Evolutionary conservation across 2,113 vertebrate species (phyloP), one percentile per base, ranked within the genome.

Genomic region (Dendrocopos noguchii): DNA sequence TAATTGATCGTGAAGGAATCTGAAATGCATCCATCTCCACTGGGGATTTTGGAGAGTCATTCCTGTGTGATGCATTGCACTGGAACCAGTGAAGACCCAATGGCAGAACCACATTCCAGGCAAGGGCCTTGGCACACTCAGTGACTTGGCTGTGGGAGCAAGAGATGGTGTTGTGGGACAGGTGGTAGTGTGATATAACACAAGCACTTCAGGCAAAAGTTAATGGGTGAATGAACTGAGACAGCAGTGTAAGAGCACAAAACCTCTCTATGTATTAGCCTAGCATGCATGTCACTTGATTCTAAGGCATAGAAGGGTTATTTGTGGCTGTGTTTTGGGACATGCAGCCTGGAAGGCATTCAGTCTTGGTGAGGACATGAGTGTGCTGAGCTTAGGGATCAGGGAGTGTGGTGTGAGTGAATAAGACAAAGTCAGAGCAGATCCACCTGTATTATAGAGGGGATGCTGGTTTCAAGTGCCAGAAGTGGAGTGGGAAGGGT

Each of bases 111-210:
- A 47, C 82, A 80, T 95, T 91, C 91, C 82, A 85, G 75, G 17
- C 46, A 73, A 85, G 64, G 60, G 64, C 79, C 60, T 89, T 87
- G 56, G 55, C 8, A 2, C 73, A 27, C 31, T 80, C 50, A 25
- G 0, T 85, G 53, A 28, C 33, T 85, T 82, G 2, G 2, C 12
- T 0, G 8, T 77, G 50, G 56, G 39, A 90, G 31, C 0, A 0
- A 83, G 80, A 36, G 53, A 7, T 65, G 25, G 47, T 77, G 74
- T 64, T 82, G 47, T 70, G 34, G 42, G 36, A 27, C 39, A 67
- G 33, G 31, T 64, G 15, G 20, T 85, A 28, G 1, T 60, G 39
- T 72, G 71, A 50, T 83, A 83, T 0, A 85, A 66, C 12, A 10
- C 25, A 67, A 36, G 33, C n/a, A 42, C 61, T 50, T 86, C 47